Evolutionary conservation across 2,888 invertebrate species (phyloP), one percentile per base, ranked within the genome.

Genomic region (Lithophane socia): DNA sequence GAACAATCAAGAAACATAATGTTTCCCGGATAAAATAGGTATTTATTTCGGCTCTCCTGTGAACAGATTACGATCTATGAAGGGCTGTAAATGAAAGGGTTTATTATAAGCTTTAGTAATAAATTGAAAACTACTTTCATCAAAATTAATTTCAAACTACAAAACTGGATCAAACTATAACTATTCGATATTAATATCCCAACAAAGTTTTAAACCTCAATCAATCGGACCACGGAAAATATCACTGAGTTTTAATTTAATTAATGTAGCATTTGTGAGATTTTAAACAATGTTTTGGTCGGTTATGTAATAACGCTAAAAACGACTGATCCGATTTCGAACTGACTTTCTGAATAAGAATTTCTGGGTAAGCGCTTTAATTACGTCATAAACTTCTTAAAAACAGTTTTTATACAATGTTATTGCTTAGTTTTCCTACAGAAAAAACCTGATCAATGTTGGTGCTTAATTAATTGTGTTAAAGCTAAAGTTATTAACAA

Each of bases 401-500:
- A 16, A 29, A 37, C 37, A 37, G 37, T 60, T 60, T 60, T 3
- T 60, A 29, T 16, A 60, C 16, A 44, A n/a, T 56, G 12, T 42
- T 16, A 47, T 54, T 37, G 13, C 18, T 29, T 18, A 24, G 49
- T 37, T 54, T 65, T 44, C 3, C 3, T 10, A 60, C 42, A 29
- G 18, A 65, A 64, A 29, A 21, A 52, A 60, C 3, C 2, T 49
- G 24, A 71, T 69, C 37, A 73, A 60, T 54, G 16, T 49, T 8
- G 18, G 9, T 37, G 37, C 12, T 65, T 52, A 70, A 67, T 71
- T 69, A 60, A 67, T 86, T 88, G 86, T 88, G 84, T 86, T 90
- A 89, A 90, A 88, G 87, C 80, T 83, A 87, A 89, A 89, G 7
- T 87, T 88, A 90, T 90, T 91, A 90, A 89, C 87, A 86, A 91